These are phyloP conservation scores for Caradrina kadenii DNA, from an alignment of 2,888 invertebrate genomes.

Conservation along the genomic window DNA sequence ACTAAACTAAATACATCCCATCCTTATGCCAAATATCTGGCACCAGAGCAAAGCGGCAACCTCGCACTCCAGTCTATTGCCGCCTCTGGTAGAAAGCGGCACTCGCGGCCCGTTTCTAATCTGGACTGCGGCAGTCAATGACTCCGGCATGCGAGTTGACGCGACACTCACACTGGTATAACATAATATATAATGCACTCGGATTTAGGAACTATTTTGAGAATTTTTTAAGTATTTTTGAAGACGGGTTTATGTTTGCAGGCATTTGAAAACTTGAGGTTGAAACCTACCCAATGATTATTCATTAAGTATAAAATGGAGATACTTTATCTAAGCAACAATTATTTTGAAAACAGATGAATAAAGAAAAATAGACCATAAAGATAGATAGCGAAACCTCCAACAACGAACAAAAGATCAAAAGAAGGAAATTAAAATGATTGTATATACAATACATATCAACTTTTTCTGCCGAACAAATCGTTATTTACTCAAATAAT, in stretches of 20 bases:
- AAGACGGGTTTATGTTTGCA: not conserved
- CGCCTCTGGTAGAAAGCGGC: slow-evolving; percentile 87
- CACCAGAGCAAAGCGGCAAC: slow-evolving; percentile 79
- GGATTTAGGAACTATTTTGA: slow-evolving; percentile 16
- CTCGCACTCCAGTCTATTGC: slow-evolving; percentile 76
- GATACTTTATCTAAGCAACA: too few species aligned
- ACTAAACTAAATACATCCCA: slow-evolving; percentile 12
- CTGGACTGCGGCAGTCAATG: slow-evolving; percentile 87
- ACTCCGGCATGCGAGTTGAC: slow-evolving; percentile 78
- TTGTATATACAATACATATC: too few species aligned
- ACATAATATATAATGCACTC: slow-evolving; percentile 42
- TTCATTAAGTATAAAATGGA: too few species aligned
- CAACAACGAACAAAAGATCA: too few species aligned
- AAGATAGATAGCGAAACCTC: too few species aligned
- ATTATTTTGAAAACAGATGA: too few species aligned
- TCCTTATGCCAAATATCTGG: slow-evolving; percentile 54
- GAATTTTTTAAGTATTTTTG: not conserved
- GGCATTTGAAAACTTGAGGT: not conserved
- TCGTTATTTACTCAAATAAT: too few species aligned
- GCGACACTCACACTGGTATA: slow-evolving; percentile 66
- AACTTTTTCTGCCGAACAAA: too few species aligned
- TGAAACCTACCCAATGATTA: not conserved
- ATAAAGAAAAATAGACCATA: too few species aligned
- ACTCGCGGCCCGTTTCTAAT: slow-evolving; percentile 89
- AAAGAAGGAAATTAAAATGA: too few species aligned